Percentiles rank a stretch among this genome's conserved stretches.
phyloP scores from a whole-genome alignment of 2,113 vertebrate genomes.

The Daphoenositta chrysoptera region DNA sequence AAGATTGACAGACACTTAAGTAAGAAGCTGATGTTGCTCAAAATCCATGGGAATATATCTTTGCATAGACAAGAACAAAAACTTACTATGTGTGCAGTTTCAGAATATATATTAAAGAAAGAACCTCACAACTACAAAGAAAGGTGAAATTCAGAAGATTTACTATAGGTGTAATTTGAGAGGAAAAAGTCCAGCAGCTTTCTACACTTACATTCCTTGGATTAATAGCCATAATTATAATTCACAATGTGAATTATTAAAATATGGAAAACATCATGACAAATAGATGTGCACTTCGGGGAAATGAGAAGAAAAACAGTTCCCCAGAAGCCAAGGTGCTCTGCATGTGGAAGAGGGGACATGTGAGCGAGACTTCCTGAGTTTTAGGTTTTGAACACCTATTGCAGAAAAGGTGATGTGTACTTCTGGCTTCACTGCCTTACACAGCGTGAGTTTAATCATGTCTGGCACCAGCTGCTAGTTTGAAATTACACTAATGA shows the following conservation, averaged over 20 bases:
- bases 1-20: neutral
- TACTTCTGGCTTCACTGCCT: neutral
- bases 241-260: neutral
- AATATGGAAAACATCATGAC: neutral
- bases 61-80: neutral
- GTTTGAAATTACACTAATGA: neutral
- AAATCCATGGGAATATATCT: neutral
- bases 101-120: neutral
- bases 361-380: neutral
- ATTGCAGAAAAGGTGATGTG: neutral
- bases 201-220: neutral
- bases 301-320: neutral
- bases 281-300: neutral
- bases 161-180: neutral
- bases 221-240: neutral
- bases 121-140: neutral
- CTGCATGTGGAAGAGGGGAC: neutral
- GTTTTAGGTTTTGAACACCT: neutral
- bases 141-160: neutral
- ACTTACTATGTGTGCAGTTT: neutral
- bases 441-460: neutral
- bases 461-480: neutral
- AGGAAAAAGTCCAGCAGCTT: neutral
- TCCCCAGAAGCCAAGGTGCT: neutral
- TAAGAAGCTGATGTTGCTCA: neutral